Base-by-base conservation (phyloP, 2,888 invertebrate species). In the Tiliacea aurago region DNA sequence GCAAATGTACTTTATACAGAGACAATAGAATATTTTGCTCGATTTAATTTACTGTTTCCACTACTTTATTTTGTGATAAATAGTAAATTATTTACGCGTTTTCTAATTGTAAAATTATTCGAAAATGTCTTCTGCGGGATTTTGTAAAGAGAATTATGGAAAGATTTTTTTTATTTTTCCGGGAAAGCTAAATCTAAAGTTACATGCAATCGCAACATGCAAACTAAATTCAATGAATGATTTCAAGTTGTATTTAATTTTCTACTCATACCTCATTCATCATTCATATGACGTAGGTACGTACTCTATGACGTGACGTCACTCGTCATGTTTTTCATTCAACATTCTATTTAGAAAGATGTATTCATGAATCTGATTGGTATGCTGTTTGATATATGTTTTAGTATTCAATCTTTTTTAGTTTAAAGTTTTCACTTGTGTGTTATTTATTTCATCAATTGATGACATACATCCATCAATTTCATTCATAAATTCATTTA, bases 301-400 rank as follows among this genome's bases (percentile, higher is more conserved):
- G 18, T 51, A 49, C 61, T 61, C 47, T 56, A 45, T 45, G 51
- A 59, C 15, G 43, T 72, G 51, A 72, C 71, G 43, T 47, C 75
- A 70, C 20, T 47, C 20, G 37, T 69, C 47, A 56, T 72, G 65
- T 65, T 65, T 76, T 80, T 56, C 71, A 80, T 76, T 80, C 64
- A 79, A 28, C 15, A 9, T 33, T 59, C 43, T 67, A 79, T 63
- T 66, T 58, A 37, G 2, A 70, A 66, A 74, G 13, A 78, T 74
- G n/a, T 78, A 74, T 70, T 62, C 65, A 65, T 69, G 49, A 65
- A 69, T 61, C 20, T 10, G 15, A 59, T 47, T 43, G 23, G 28
- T 49, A 65, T 53, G 41, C 20, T 45, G 11, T 33, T 43, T 51
- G 49, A 56, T 49, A 47, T 4, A 65, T 28, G 20, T 28, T 64